These are phyloP conservation scores for Ellobius talpinus DNA, from an alignment of 2,113 vertebrate species.

Conservation along the genomic window DNA sequence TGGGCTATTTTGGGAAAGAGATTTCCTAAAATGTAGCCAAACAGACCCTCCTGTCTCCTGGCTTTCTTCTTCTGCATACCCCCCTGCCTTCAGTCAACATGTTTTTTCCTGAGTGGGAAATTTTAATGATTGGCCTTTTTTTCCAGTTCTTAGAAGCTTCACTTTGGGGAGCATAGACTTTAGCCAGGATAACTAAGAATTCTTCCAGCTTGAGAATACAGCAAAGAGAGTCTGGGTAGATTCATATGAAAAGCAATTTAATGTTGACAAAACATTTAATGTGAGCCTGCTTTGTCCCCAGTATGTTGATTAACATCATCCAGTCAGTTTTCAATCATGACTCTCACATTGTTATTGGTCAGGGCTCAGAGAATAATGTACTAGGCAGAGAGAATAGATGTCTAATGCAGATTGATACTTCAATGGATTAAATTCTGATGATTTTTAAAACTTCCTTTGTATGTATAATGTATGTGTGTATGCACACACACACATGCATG, in stretches of 20 bases:
- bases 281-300: neutral
- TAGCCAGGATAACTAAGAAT: neutral
- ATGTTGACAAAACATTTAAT: neutral
- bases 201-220: neutral
- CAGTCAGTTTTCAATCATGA: neutral
- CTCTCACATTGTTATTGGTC: neutral
- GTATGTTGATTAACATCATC: neutral
- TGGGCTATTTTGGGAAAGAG: constrained; percentile 33
- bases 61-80: neutral
- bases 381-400: neutral
- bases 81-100: neutral
- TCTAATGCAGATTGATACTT: neutral
- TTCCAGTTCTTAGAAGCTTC: neutral
- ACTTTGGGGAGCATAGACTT: neutral
- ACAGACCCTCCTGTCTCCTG: neutral
- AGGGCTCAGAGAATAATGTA: neutral
- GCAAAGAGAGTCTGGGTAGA: neutral
- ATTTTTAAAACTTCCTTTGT: neutral
- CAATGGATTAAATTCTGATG: neutral
- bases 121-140: constrained; percentile 43
- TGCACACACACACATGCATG: neutral
- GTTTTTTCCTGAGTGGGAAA: neutral
- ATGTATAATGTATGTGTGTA: neutral
- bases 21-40: constrained; percentile 9
- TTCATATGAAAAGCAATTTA: neutral